Evolutionary conservation across 1,140 invertebrate genomes (phyloP), one percentile per base, ranked within the genome.

Genomic region (Cherax quadricarinatus): DNA sequence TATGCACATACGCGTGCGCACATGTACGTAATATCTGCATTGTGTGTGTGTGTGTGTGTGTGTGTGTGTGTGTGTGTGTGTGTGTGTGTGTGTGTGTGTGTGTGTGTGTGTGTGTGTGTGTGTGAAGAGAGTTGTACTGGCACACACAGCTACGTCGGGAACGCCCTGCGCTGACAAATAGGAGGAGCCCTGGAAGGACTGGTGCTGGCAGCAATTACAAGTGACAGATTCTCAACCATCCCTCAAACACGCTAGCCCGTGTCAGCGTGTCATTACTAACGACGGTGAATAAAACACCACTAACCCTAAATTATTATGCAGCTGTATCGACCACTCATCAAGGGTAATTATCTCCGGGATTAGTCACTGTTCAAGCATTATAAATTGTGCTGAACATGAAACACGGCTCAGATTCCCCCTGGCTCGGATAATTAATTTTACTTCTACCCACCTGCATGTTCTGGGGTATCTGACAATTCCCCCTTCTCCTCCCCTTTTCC

Each of bases 251-350:
- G 53, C 81, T 73, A 49, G 9, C 66, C 88, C 66, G 70, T 89
- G 88, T 89, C 88, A 89, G 48, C 88, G 66, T 89, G 88, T 83
- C 88, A 89, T 89, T 75, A 89, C 88, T 83, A 75, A 75, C 88
- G 88, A 89, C 88, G 60, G 81, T 60, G 88, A 84, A 89, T 89
- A 89, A 84, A 84, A 82, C 88, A 89, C 16, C 49, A 83, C 30
- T 51, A 70, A 75, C 88, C 57, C 49, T 70, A 53, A 84, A 84
- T 89, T 89, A 84, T 89, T 83, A 89, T 89, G 88, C 88, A 84
- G 80, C 48, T 83, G 41, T 89, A 89, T 89, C 88, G 88, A 89
- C 62, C 88, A 73, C 49, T 84, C 80, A 70, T 89, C 81, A 89
- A 51, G 62, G 24, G 81, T 57, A 83, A 89, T 89, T 89, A 89